Base-by-base conservation (phyloP, 2,797 vertebrate species). In the Hippoglossus hippoglossus region DNA sequence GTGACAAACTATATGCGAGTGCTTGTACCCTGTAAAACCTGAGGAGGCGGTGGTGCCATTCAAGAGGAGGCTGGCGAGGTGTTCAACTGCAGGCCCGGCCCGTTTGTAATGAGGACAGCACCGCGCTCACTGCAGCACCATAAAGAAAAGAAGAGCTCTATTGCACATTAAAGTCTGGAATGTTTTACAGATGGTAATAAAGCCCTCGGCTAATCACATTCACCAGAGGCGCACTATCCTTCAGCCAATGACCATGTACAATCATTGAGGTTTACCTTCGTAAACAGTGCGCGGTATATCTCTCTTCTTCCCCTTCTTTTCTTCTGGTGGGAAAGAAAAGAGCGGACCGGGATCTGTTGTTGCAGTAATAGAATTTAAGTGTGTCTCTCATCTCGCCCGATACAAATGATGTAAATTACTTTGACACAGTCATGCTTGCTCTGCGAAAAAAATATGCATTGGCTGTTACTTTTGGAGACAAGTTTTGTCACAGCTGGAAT, bases 141-240 rank as follows among this genome's bases (percentile, higher is more conserved):
- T 91, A 92, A 92, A 92, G 87, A 89, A 57, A 89, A 82, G 73
- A 75, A 65, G 80, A 90, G 81, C 77, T 89, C 86, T 87, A 87
- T 84, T 76, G 87, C 87, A 85, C 92, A 94, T 94, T 93, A 93
- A 93, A 91, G 91, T 87, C 86, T 78, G 76, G 83, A 87, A 88
- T 93, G 90, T 89, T 94, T 94, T 92, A 93, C 91, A 83, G 87
- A 75, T 59, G 79, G 89, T 87, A 91, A 94, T 94, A 94, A 94
- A 94, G 84, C 83, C 77, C 55, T 57, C 11, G 51, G 87, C 90
- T 94, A 93, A 94, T 94, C 93, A 92, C 90, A 90, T 85, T 86
- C 82, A 51, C 88, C 68, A 78, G 83, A 63, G 89, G 87, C 68
- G 78, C 68, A 67, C 80, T 75, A 90, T 91, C 75, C 75, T 79